A percentile compares a stretch with the other conserved stretches of the same genome.
Conservation (phyloP, 2,888 invertebrate genomes). For the Strigamia maritima region DNA sequence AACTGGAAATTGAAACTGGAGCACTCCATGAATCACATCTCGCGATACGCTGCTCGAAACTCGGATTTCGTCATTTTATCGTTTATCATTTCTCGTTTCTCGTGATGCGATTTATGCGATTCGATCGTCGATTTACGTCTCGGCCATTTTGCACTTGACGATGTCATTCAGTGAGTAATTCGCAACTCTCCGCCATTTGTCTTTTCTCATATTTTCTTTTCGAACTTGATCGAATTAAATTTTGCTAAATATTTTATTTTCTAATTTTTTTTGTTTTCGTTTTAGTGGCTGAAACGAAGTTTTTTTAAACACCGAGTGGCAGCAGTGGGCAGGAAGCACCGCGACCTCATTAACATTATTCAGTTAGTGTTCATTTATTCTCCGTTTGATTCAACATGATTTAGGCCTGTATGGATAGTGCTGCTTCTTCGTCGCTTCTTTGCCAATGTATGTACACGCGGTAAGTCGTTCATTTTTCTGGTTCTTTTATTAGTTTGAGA, state of each 20-base stretch:
- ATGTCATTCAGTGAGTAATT: conserved; percentile 76
- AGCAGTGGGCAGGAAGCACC: no score
- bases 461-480: no score
- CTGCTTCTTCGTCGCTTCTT: no score
- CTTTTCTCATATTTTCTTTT: conserved; percentile 44
- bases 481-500: no score
- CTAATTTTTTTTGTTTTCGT: conserved; percentile 52
- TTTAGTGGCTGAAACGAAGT: conserved; percentile 72
- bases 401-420: no score
- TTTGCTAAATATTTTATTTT: not conserved
- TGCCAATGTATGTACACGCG: no score
- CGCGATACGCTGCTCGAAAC: conserved; percentile 78
- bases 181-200: not conserved
- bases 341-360: no score
- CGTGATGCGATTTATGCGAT: conserved; percentile 82
- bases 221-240: conserved; percentile 74
- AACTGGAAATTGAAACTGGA: no score
- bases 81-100: conserved; percentile 78
- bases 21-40: no score
- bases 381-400: no score
- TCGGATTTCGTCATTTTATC: conserved; percentile 82
- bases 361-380: no score
- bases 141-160: conserved; percentile 80
- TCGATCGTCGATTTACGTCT: conserved; percentile 92
- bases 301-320: no score